A percentile compares a stretch with the other conserved stretches of the same genome.
Evolutionary conservation across 2,113 vertebrate genomes (phyloP).

Genomic region (Boleophthalmus pectinirostris): DNA sequence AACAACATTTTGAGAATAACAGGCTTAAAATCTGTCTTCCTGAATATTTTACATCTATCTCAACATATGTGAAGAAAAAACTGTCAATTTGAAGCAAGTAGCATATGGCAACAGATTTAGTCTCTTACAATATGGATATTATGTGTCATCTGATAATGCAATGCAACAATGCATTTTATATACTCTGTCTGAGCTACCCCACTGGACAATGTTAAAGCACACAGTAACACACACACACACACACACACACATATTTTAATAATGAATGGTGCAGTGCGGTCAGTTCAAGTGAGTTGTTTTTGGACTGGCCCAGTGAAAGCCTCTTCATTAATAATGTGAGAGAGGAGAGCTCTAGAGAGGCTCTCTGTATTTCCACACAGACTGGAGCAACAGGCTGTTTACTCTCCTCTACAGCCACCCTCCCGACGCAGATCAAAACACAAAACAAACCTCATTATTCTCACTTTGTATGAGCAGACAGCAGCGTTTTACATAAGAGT

Average conservation of each 20-base stretch:
- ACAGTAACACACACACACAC: background rate
- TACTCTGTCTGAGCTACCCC: background rate
- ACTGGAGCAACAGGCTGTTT: conserved; percentile 24
- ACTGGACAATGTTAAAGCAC: background rate
- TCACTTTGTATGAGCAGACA: conserved; percentile 14
- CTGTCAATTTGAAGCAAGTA: no score
- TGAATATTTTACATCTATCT: no score
- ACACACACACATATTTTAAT: conserved; percentile 8
- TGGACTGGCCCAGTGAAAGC: conserved; percentile 20
- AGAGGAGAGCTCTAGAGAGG: conserved; percentile 23
- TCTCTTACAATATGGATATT: no score
- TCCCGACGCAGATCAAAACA: conserved; percentile 15
- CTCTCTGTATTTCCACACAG: conserved; percentile 23
- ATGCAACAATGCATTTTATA: no score
- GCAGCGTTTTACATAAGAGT: conserved; percentile 8
- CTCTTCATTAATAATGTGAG: conserved; percentile 44
- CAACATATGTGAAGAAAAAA: no score
- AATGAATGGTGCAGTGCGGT: conserved; percentile 13
- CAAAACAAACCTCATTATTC: conserved; percentile 38
- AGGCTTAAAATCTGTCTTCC: no score
- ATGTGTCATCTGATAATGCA: no score
- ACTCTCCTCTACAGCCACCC: conserved; percentile 26
- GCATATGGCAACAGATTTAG: no score
- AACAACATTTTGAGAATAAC: no score
- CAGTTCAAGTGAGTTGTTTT: conserved; percentile 29